Percentiles rank a stretch among this genome's conserved stretches.
phyloP scores from a whole-genome alignment of 2,888 invertebrate genomes.

The Melieria crassipennis region DNA sequence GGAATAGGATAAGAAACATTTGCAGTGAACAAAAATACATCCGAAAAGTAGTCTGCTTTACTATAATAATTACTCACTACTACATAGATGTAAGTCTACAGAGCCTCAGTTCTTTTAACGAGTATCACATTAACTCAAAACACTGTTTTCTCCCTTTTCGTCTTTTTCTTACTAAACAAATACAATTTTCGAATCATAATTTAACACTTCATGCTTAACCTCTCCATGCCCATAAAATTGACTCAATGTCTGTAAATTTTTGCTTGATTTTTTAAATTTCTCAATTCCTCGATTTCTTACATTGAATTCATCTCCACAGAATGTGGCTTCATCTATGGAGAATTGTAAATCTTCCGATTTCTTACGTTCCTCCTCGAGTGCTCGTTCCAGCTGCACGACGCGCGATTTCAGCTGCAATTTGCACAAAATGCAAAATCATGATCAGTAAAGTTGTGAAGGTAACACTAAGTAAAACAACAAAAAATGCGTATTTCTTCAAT shows the following conservation, averaged over 20 bases:
- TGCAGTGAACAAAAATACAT: too few relatives aligned
- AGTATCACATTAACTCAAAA: too few relatives aligned
- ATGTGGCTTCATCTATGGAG: conserved; percentile 89
- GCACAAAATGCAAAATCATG: conserved; percentile 32
- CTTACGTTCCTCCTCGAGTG: conserved; percentile 80
- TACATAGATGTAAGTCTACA: too few relatives aligned
- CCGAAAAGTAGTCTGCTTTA: too few relatives aligned
- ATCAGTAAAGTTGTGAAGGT: conserved; percentile 27
- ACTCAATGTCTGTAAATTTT: conserved; percentile 38
- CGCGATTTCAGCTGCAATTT: conserved; percentile 68
- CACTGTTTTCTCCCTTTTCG: too few relatives aligned
- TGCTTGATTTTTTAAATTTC: neutral
- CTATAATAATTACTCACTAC: too few relatives aligned
- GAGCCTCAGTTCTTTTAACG: too few relatives aligned
- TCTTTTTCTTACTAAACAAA: too few relatives aligned
- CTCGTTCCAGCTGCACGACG: conserved; percentile 70
- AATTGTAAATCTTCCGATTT: conserved; percentile 92
- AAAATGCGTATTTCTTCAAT: neutral
- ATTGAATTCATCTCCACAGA: conserved; percentile 88
- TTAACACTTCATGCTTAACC: too few relatives aligned
- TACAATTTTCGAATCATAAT: too few relatives aligned
- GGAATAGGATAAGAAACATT: too few relatives aligned
- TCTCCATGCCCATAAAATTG: too few relatives aligned
- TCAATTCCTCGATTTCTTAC: conserved; percentile 67
- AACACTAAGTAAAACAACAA: conserved; percentile 17